These are phyloP conservation scores for Gobio gobio DNA, from an alignment of 2,113 vertebrate genomes.

Conservation along the genomic window DNA sequence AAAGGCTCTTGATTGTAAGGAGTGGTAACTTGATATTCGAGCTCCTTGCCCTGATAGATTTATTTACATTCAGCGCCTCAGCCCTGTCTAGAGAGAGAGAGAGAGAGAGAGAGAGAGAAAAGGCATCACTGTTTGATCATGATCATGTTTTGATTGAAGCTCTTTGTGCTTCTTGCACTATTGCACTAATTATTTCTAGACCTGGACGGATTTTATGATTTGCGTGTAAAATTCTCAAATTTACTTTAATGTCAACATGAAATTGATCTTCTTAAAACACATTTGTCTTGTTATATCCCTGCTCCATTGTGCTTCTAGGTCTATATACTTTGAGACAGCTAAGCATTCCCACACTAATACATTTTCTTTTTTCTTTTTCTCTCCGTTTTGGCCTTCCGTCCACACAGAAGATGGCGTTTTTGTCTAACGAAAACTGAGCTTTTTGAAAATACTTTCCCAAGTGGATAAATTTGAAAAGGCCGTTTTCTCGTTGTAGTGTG, in stretches of 20 bases:
- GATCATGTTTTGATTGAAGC: constrained; percentile 54
- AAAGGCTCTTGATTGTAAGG: constrained; percentile 77
- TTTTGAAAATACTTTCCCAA: too few relatives aligned
- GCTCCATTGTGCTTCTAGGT: not conserved
- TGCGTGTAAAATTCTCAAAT: not conserved
- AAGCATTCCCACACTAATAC: too few relatives aligned
- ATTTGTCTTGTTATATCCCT: not conserved
- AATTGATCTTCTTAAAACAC: not conserved
- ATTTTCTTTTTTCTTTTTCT: too few relatives aligned
- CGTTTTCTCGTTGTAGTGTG: too few relatives aligned
- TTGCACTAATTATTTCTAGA: not conserved
- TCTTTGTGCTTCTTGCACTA: not conserved
- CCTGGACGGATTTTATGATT: not conserved
- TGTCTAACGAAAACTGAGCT: too few relatives aligned
- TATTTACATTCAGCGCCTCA: constrained; percentile 80
- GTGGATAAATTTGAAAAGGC: too few relatives aligned
- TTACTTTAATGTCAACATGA: not conserved
- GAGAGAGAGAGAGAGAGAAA: constrained; percentile 44
- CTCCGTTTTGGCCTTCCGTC: too few relatives aligned
- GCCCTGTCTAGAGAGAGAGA: constrained; percentile 61
- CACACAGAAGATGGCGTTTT: too few relatives aligned
- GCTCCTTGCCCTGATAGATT: constrained; percentile 74
- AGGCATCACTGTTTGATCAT: constrained; percentile 72
- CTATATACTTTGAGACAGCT: not conserved
- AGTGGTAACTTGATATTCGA: constrained; percentile 76